These are phyloP conservation scores for Pelagia noctiluca DNA, from an alignment of 30 jellyfish, hydroid and myxozoan genomes.

Conservation along the genomic window DNA sequence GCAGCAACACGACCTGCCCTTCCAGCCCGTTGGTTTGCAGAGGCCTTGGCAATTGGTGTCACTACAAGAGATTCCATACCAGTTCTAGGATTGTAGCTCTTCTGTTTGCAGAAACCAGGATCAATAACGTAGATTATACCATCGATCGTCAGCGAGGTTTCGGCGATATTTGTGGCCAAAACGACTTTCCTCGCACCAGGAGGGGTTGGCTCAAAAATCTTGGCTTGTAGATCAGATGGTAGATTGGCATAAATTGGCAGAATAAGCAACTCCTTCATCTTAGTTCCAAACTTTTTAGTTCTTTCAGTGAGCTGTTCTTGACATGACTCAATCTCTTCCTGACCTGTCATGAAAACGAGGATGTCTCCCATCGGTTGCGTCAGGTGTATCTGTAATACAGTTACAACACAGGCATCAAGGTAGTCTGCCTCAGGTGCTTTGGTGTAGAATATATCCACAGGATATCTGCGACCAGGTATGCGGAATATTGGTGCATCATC, in stretches of 20 bases:
- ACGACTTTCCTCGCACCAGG: constrained; percentile 99
- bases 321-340: constrained; percentile 98
- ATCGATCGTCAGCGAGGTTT: constrained; percentile 88
- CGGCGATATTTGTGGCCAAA: constrained; percentile 97
- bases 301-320: constrained; percentile 93
- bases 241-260: constrained; percentile 98
- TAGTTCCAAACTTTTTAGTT: constrained; percentile 88
- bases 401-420: constrained; percentile 99
- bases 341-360: constrained; percentile 97
- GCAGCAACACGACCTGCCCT: constrained; percentile 99
- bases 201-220: constrained; percentile 99
- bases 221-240: constrained; percentile 99
- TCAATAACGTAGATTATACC: constrained; percentile 91
- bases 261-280: constrained; percentile 88
- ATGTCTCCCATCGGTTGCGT: constrained; percentile 99
- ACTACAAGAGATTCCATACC: constrained; percentile 99
- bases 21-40: constrained; percentile 99
- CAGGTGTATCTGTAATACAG: constrained; percentile 97
- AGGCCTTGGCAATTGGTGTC: constrained; percentile 98
- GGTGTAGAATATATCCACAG: constrained; percentile 98
- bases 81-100: constrained; percentile 99
- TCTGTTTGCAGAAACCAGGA: constrained; percentile 99
- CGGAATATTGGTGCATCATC: constrained; percentile 99
- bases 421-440: constrained; percentile 99
- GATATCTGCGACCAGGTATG: constrained; percentile 99